A percentile compares a stretch with the other conserved stretches of the same genome.
phyloP scores from a whole-genome alignment of 1,140 invertebrate species.

The Anoplophora glabripennis region DNA sequence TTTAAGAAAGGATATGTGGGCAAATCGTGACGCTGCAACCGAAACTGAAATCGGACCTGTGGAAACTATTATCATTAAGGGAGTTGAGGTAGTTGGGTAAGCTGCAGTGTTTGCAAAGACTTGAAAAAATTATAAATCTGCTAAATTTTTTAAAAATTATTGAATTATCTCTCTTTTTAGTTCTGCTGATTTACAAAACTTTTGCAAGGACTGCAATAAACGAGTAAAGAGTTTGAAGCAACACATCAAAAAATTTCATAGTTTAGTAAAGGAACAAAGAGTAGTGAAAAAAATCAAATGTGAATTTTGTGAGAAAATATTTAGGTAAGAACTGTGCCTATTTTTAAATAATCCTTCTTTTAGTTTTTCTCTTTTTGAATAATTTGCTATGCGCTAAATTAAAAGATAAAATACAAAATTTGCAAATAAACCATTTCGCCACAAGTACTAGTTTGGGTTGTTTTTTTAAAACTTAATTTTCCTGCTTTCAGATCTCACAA shows the following conservation, averaged over 20 bases:
- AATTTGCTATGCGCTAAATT: too few relatives aligned
- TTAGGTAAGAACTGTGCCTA: conserved; percentile 19
- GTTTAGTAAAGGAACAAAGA: conserved; percentile 8
- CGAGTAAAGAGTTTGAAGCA: not conserved
- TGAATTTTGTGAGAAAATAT: conserved; percentile 28
- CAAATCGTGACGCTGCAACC: not conserved
- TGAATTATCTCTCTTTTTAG: not conserved
- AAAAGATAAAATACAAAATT: too few relatives aligned
- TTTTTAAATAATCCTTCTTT: too few relatives aligned
- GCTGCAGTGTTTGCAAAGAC: not conserved
- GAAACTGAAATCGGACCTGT: not conserved
- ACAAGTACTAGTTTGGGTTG: too few relatives aligned
- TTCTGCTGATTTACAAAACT: not conserved
- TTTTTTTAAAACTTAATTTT: too few relatives aligned
- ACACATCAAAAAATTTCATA: conserved; percentile 2
- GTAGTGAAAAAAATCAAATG: conserved; percentile 24
- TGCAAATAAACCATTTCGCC: too few relatives aligned
- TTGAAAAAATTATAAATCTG: too few relatives aligned
- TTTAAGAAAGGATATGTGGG: not conserved
- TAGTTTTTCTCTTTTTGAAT: too few relatives aligned
- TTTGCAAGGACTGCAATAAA: not conserved
- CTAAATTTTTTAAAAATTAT: too few relatives aligned
- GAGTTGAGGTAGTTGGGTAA: conserved; percentile 4
- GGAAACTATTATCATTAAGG: not conserved
- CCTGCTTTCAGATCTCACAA: too few relatives aligned